These are phyloP conservation scores for Bubo scandiacus DNA, from an alignment of 2,113 vertebrate genomes.

Conservation along the genomic window DNA sequence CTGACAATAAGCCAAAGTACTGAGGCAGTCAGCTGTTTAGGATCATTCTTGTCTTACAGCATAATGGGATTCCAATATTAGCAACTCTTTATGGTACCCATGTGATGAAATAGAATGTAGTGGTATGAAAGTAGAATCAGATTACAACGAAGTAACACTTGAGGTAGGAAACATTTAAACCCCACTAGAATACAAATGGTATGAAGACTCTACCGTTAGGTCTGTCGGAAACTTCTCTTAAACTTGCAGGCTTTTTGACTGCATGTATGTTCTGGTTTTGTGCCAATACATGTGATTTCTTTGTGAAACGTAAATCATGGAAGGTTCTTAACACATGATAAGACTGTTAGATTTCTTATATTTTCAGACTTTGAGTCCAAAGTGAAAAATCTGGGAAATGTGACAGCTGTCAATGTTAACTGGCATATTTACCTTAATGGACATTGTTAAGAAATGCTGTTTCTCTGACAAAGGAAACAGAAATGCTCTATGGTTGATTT, in stretches of 20 bases:
- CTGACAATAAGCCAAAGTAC: not conserved
- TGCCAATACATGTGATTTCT: not conserved
- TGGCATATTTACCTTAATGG: not conserved
- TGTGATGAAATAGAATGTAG: not conserved
- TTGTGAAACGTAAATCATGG: not conserved
- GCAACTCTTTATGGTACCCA: not conserved
- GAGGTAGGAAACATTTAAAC: not conserved
- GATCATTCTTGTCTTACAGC: not conserved
- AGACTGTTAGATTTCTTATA: not conserved
- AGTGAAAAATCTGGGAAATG: not conserved
- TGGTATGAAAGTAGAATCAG: not conserved
- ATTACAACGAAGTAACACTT: not conserved
- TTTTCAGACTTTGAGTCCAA: not conserved
- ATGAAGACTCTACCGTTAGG: accelerated
- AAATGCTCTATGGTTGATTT: not conserved
- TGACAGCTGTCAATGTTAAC: not conserved
- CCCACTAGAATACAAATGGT: not conserved
- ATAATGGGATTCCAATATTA: not conserved
- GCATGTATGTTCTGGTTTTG: accelerated
- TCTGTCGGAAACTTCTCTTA: not conserved
- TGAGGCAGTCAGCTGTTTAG: not conserved
- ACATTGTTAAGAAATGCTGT: not conserved
- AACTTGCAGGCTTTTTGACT: not conserved
- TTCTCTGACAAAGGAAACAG: not conserved
- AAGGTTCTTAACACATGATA: not conserved